phyloP scores from a whole-genome alignment of 2,797 vertebrate species.

The Enteromius fasciolatus region DNA sequence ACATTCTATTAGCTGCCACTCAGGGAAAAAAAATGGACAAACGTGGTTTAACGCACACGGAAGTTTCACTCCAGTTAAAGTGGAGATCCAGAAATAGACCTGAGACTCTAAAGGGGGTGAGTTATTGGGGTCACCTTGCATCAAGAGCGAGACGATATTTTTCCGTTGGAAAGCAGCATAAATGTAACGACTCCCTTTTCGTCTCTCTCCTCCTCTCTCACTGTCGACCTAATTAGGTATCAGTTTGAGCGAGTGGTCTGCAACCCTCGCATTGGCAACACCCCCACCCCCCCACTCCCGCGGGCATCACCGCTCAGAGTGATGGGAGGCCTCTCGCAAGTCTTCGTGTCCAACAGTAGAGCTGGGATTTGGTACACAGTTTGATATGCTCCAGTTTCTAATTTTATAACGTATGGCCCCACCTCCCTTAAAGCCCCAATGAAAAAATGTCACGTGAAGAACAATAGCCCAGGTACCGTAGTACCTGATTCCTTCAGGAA shows the following conservation, averaged over 20 bases:
- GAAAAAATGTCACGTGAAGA: slow-evolving; percentile 84
- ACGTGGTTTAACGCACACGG: slow-evolving; percentile 5
- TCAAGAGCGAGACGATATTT: slow-evolving; percentile 77
- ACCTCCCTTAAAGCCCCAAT: slow-evolving; percentile 74
- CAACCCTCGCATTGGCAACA: slow-evolving; percentile 72
- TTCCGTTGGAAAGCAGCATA: slow-evolving; percentile 75
- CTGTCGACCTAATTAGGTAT: slow-evolving; percentile 85
- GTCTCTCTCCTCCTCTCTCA: slow-evolving; percentile 79
- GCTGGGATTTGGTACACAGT: slow-evolving; percentile 81
- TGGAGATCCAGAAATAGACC: slow-evolving; percentile 78
- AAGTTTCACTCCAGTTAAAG: slow-evolving; percentile 18
- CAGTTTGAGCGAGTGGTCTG: slow-evolving; percentile 76
- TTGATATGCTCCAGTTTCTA: slow-evolving; percentile 87
- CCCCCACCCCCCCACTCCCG: slow-evolving; percentile 74
- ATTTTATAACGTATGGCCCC: slow-evolving; percentile 81
- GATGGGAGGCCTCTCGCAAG: slow-evolving; percentile 78
- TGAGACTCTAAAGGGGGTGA: slow-evolving; percentile 73
- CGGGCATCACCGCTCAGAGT: slow-evolving; percentile 77
- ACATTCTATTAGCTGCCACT: slow-evolving; percentile 8
- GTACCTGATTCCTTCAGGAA: slow-evolving; percentile 72
- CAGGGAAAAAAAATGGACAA: slow-evolving; percentile 2
- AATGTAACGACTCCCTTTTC: slow-evolving; percentile 60
- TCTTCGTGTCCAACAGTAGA: slow-evolving; percentile 77
- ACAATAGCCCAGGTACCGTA: slow-evolving; percentile 78
- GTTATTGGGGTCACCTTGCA: slow-evolving; percentile 88